Evolutionary conservation across 1,140 invertebrate species (phyloP).

Genomic region (Mya arenaria): DNA sequence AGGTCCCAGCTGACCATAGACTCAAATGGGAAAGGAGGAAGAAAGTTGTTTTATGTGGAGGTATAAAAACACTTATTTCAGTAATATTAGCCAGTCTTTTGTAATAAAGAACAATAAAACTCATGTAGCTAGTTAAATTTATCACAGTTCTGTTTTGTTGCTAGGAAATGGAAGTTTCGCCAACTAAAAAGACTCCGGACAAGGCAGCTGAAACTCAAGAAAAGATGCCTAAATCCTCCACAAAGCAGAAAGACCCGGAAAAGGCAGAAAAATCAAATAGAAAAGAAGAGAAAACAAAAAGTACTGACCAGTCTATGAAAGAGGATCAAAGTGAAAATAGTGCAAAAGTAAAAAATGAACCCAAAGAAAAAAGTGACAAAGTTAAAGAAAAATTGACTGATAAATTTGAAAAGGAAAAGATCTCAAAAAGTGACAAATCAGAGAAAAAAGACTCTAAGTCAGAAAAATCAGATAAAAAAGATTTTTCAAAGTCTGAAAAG

Average conservation of each 20-base stretch:
- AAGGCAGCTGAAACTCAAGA: slow-evolving; percentile 12
- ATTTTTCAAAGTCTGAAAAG: no score
- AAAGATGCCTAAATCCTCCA: slow-evolving; percentile 1
- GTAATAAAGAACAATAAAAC: no score
- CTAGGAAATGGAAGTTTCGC: slow-evolving; percentile 35
- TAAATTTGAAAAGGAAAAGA: slow-evolving; percentile 1
- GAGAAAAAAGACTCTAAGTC: slow-evolving; percentile 55
- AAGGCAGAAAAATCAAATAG: background rate
- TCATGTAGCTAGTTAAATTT: no score
- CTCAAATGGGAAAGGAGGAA: no score
- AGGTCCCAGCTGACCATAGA: no score
- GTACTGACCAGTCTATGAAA: slow-evolving; percentile 14
- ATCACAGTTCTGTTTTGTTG: no score
- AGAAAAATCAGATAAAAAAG: slow-evolving; percentile 77
- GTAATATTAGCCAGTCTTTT: no score
- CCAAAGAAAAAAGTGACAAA: background rate
- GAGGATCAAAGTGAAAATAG: slow-evolving; percentile 12
- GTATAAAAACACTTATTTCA: no score
- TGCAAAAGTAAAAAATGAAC: background rate
- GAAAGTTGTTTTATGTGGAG: no score
- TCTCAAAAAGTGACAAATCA: slow-evolving; percentile 31
- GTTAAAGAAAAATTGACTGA: background rate
- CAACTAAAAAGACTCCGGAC: slow-evolving; percentile 34
- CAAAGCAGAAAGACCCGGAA: background rate
- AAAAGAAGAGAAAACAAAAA: slow-evolving; percentile 44